Percentiles rank a stretch among this genome's conserved stretches.
Evolutionary conservation across 23 tunicate species (phyloP).

Genomic region (Styela plicata): DNA sequence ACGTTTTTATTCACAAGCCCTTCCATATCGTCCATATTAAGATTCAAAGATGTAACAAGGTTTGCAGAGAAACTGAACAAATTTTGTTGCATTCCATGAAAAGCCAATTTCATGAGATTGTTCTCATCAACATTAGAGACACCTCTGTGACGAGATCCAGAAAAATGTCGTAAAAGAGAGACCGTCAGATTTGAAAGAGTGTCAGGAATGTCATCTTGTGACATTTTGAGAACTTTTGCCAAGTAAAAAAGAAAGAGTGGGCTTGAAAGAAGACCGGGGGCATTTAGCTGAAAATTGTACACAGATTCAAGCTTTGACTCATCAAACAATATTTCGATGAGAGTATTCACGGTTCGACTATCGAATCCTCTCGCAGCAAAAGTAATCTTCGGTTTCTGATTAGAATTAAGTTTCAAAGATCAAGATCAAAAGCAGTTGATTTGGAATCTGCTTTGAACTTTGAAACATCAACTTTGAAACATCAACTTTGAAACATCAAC

Average conservation of each 20-base stretch:
- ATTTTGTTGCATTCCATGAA: neutral
- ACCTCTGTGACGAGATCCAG: neutral
- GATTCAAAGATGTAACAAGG: neutral
- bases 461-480: conserved; percentile 5
- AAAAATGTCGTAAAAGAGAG: neutral
- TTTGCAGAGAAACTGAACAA: neutral
- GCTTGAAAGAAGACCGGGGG: neutral
- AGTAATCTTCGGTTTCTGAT: neutral
- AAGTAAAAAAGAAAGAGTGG: neutral
- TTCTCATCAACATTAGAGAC: neutral
- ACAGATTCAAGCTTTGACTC: neutral
- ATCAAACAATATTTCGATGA: neutral
- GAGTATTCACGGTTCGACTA: neutral
- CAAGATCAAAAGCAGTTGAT: conserved; percentile 19
- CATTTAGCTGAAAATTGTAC: neutral
- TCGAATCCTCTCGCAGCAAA: neutral
- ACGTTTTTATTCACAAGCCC: neutral
- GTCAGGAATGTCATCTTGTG: neutral
- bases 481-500: neutral
- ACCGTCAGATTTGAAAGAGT: neutral
- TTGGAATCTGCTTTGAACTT: neutral
- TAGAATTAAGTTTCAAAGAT: neutral
- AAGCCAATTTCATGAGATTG: conserved; percentile 6
- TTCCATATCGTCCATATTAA: neutral
- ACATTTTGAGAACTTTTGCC: neutral